Evolutionary conservation across 2,888 invertebrate species (phyloP).

Genomic region (Carabus problematicus): DNA sequence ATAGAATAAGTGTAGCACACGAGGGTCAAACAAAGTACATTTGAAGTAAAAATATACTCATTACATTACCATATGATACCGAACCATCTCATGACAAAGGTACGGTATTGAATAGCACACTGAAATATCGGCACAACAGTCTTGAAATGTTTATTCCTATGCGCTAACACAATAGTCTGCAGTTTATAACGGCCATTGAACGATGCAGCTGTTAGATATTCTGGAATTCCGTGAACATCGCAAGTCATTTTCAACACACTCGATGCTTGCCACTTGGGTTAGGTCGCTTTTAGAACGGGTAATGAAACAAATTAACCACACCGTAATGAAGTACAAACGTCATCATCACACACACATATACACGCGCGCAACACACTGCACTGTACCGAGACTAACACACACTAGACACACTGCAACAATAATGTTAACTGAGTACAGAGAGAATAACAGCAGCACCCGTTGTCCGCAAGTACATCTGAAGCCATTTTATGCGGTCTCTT

Average conservation of each 20-base stretch:
- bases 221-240: constrained; percentile 13
- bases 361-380: neutral
- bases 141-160: constrained; percentile 18
- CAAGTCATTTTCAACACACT: constrained; percentile 29
- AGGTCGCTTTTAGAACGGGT: too few relatives aligned
- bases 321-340: too few relatives aligned
- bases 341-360: too few relatives aligned
- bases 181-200: constrained; percentile 18
- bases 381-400: too few relatives aligned
- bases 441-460: neutral
- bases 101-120: constrained; percentile 4
- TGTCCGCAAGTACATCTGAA: constrained; percentile 22
- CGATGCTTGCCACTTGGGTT: too few relatives aligned
- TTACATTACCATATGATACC: constrained; percentile 29
- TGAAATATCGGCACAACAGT: constrained; percentile 12
- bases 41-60: neutral
- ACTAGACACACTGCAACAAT: neutral
- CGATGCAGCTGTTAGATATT: constrained; percentile 4
- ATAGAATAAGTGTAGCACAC: constrained; percentile 27
- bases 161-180: constrained; percentile 10
- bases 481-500: constrained; percentile 39
- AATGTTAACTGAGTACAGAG: neutral
- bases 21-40: constrained; percentile 16
- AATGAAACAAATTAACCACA: too few relatives aligned
- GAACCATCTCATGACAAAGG: constrained; percentile 16